Conservation (phyloP, 2,113 vertebrate species). For the Nyctereutes procyonoides region DNA sequence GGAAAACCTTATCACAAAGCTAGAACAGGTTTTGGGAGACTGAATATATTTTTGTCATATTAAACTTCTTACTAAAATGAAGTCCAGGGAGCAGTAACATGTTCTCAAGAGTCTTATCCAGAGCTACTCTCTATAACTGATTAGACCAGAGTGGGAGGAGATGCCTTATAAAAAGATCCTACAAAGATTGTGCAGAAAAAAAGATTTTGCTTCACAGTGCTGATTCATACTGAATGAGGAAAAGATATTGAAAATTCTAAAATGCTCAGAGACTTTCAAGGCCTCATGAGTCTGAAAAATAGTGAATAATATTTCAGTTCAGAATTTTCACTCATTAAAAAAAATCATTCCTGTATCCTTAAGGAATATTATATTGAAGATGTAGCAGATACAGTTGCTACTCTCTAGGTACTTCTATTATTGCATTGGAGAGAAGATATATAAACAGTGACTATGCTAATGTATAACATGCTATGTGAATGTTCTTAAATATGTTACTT, state of each 20-base stretch:
- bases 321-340: neutral
- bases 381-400: neutral
- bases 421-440: neutral
- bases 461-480: neutral
- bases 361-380: neutral
- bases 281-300: neutral
- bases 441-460: neutral
- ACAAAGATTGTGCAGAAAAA: neutral
- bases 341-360: neutral
- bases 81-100: neutral
- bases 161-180: neutral
- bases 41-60: neutral
- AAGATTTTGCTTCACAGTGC: neutral
- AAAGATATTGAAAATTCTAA: neutral
- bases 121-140: neutral
- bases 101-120: neutral
- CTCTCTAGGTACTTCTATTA: neutral
- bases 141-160: neutral
- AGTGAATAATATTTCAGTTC: neutral
- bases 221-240: neutral
- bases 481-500: neutral
- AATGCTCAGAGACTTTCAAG: neutral
- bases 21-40: constrained; percentile 12
- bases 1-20: constrained; percentile 17
- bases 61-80: constrained; percentile 42